Conservation (phyloP, 2,113 vertebrate species). For the Pluvianellus socialis region DNA sequence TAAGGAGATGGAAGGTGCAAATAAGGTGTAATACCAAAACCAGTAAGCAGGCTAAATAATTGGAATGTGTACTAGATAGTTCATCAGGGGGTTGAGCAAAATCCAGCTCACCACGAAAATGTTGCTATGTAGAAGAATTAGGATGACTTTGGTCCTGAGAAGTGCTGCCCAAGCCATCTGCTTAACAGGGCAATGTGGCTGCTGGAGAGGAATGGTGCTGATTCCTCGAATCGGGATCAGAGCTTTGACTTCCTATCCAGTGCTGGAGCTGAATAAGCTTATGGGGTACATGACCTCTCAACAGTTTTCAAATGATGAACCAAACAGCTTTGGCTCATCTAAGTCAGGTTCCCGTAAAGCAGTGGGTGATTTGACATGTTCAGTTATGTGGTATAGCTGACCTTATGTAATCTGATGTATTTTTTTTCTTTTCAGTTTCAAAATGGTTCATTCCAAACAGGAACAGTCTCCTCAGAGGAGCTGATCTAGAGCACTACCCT, state of each 20-base stretch:
- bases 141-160: neutral
- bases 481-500: neutral
- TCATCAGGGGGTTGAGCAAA: neutral
- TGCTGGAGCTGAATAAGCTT: neutral
- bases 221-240: neutral
- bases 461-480: neutral
- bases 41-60: neutral
- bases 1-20: neutral
- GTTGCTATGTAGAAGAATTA: neutral
- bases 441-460: neutral
- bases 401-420: neutral
- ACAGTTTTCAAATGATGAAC: neutral
- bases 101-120: neutral
- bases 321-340: neutral
- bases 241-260: neutral
- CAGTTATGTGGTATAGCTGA: neutral
- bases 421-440: neutral
- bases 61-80: neutral
- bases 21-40: neutral
- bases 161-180: neutral
- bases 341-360: neutral
- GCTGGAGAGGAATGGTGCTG: neutral
- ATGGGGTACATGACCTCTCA: neutral
- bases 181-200: neutral
- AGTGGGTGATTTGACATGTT: neutral